These are phyloP conservation scores for Mechanitis mazaeus DNA, from an alignment of 2,888 invertebrate species.

Conservation along the genomic window DNA sequence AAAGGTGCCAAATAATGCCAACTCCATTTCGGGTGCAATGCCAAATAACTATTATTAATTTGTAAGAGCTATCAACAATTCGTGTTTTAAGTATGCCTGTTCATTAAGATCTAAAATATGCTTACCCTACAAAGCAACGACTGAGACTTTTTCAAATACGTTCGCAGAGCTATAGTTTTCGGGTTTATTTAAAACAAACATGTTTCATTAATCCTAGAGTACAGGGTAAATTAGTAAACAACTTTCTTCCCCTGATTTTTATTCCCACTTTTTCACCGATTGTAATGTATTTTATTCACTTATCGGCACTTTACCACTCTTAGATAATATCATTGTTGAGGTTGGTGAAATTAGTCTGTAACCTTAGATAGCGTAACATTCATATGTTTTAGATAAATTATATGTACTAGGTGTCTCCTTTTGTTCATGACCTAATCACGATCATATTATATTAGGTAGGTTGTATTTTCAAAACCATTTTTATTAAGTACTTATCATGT, in stretches of 20 bases:
- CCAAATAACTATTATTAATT: constrained; percentile 43
- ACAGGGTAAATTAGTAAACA: constrained; percentile 75
- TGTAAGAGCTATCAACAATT: constrained; percentile 34
- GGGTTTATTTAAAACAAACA: constrained; percentile 21
- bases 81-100: constrained; percentile 36
- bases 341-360: constrained; percentile 63
- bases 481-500: constrained; percentile 36
- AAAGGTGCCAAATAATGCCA: constrained; percentile 65
- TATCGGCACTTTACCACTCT: constrained; percentile 65
- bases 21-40: constrained; percentile 37
- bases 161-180: constrained; percentile 17
- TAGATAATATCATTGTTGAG: constrained; percentile 66
- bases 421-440: constrained; percentile 36
- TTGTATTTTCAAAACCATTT: constrained; percentile 43
- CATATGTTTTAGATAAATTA: constrained; percentile 57
- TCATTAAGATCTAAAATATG: constrained; percentile 52
- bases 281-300: constrained; percentile 65
- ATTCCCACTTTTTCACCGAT: constrained; percentile 68
- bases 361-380: constrained; percentile 53
- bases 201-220: constrained; percentile 72
- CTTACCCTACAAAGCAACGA: constrained; percentile 63
- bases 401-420: constrained; percentile 38
- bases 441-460: constrained; percentile 41
- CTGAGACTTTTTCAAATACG: constrained; percentile 49
- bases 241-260: constrained; percentile 62